Evolutionary conservation across 2,113 vertebrate genomes (phyloP), one percentile per base, ranked within the genome.

Genomic region (Odontophorus gujanensis): DNA sequence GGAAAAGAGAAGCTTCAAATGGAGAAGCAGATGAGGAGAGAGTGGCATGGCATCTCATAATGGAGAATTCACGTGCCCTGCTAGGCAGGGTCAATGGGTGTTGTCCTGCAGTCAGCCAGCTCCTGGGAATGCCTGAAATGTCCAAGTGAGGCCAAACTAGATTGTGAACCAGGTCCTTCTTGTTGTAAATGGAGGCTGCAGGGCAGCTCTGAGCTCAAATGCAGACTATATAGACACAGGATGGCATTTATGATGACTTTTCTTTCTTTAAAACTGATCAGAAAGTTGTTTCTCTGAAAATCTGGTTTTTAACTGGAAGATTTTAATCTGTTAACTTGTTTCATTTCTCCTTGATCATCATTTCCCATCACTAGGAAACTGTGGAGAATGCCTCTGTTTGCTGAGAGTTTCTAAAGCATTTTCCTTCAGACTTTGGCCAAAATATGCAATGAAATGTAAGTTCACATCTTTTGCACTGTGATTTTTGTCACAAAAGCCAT

Each of bases 31-130:
- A 85, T n/a, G 62, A 58, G 71, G 57, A 93, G 69, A 50, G 77
- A 78, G 81, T 13, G 1, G 1, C 34, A 4, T 1, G 4, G 74
- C 85, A 86, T 48, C 5, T 0, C 53, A 74, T 79, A 93, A 89
- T 36, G 75, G 93, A 85, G 91, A 75, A 82, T 79, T 13, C 34
- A 38, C 7, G 32, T 80, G 87, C 81, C 95, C 90, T 87, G 92
- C 87, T 25, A 62, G 87, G 95, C 67, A 34, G 93, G 90, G 92
- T 91, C 94, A 91, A 91, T 91, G 95, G 95, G 87, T 85, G 94
- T n/a, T 78, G 95, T 85, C 76, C 95, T 28, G 82, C 84, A 90
- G 90, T 67, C 80, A 80, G 77, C 30, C 5, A 6, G 77, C 94
- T 92, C 94, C 95, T 40, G 89, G 21, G 20, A 92, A 48, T 34